phyloP scores from a whole-genome alignment of 1,140 invertebrate genomes.

The Anadara kagoshimensis region DNA sequence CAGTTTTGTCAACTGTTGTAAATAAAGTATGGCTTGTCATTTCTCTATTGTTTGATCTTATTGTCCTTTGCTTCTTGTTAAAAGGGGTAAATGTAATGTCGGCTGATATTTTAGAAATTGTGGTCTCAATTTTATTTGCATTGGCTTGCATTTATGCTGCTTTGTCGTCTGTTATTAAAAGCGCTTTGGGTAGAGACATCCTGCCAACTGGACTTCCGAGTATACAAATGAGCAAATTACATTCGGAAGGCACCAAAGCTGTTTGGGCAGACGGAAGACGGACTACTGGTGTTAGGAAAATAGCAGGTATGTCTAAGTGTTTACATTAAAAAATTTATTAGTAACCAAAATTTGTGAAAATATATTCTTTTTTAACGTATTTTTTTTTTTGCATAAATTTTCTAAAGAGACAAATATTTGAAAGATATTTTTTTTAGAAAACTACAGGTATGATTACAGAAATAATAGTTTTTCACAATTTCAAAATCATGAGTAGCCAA shows the following conservation, averaged over 20 bases:
- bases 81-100: slow-evolving; percentile 27
- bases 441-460: too few relatives aligned
- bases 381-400: too few relatives aligned
- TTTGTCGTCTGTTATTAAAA: slow-evolving; percentile 44
- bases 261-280: slow-evolving; percentile 52
- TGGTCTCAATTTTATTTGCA: slow-evolving; percentile 50
- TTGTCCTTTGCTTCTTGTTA: slow-evolving; percentile 51
- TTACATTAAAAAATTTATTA: too few relatives aligned
- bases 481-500: slow-evolving; percentile 49
- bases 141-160: slow-evolving; percentile 54
- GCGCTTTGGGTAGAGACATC: slow-evolving; percentile 47
- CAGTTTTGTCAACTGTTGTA: slow-evolving; percentile 49
- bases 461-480: too few relatives aligned
- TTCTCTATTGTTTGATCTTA: slow-evolving; percentile 46
- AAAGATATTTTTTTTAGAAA: too few relatives aligned
- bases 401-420: too few relatives aligned
- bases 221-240: slow-evolving; percentile 54
- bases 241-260: slow-evolving; percentile 44
- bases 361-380: too few relatives aligned
- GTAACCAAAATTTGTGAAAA: too few relatives aligned
- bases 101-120: slow-evolving; percentile 45
- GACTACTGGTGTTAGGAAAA: slow-evolving; percentile 54
- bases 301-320: too few relatives aligned
- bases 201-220: slow-evolving; percentile 56
- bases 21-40: slow-evolving; percentile 53